Percentiles rank a stretch among this genome's conserved stretches.
These are phyloP conservation scores for Doryteuthis pealeii DNA, from an alignment of 1,140 invertebrate genomes.

Conservation along the genomic window DNA sequence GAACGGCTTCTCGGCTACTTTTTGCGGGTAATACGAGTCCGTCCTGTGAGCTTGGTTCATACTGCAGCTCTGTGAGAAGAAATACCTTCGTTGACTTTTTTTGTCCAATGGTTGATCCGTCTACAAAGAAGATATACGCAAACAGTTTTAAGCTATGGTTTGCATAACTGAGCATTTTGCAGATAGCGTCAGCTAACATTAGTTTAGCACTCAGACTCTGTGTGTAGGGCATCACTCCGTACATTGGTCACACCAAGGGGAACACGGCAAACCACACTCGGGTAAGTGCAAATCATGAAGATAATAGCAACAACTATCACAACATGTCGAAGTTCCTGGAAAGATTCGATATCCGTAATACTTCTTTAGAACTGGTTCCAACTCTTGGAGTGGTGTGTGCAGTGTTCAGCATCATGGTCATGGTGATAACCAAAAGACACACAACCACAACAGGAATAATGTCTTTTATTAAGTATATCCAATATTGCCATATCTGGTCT, in stretches of 20 bases:
- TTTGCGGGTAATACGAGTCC: neutral
- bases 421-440: slow-evolving; percentile 27
- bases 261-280: slow-evolving; percentile 13
- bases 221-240: neutral
- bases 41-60: neutral
- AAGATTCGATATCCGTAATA: slow-evolving; percentile 46
- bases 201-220: slow-evolving; percentile 1
- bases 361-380: slow-evolving; percentile 35
- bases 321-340: slow-evolving; percentile 36
- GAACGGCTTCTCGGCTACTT: neutral
- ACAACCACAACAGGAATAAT: slow-evolving; percentile 40
- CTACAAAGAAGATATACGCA: neutral
- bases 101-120: neutral
- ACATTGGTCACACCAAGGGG: neutral
- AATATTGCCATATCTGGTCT: slow-evolving; percentile 43
- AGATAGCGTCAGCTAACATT: slow-evolving; percentile 4
- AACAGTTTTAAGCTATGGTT: slow-evolving; percentile 5
- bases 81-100: neutral
- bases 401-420: slow-evolving; percentile 9
- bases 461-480: slow-evolving; percentile 40
- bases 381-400: slow-evolving; percentile 10
- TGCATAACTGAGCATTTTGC: neutral
- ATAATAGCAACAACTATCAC: slow-evolving; percentile 28
- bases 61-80: neutral
- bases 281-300: slow-evolving; percentile 19